Evolutionary conservation across 2,797 vertebrate genomes (phyloP).

Genomic region (Manis javanica): DNA sequence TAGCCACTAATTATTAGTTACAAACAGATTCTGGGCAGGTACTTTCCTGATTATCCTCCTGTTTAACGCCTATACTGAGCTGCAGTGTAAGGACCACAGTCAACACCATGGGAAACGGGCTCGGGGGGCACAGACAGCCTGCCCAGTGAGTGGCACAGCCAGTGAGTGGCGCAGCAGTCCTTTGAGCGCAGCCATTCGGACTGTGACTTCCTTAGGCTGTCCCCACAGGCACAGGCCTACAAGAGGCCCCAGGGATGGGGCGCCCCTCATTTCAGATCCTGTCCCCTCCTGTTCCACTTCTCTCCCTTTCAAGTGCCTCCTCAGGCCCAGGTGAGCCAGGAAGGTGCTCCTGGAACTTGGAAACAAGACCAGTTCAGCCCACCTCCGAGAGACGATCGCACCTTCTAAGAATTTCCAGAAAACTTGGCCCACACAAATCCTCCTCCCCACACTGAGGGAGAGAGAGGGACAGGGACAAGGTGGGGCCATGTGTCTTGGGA

Average conservation of each 20-base stretch:
- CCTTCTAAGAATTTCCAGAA: not conserved
- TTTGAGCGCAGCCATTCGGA: not conserved
- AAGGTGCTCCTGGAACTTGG: not conserved
- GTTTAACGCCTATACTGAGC: not conserved
- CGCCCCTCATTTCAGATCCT: not conserved
- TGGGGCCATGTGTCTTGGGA: not conserved
- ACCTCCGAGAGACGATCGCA: too few species aligned
- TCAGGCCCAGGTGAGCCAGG: not conserved
- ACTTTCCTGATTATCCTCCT: not conserved
- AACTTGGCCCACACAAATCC: not conserved
- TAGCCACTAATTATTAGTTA: not conserved
- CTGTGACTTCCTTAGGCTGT: too few species aligned
- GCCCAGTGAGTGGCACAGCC: not conserved
- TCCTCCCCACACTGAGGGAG: not conserved
- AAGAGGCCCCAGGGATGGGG: fast-evolving
- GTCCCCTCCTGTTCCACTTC: not conserved
- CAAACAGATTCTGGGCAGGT: not conserved
- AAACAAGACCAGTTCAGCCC: not conserved
- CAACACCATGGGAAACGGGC: not conserved
- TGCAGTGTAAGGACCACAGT: not conserved
- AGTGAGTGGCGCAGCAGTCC: fast-evolving
- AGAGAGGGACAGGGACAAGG: not conserved
- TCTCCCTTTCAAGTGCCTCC: not conserved
- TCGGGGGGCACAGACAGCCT: too few species aligned
- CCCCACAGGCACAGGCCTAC: fast-evolving